A percentile compares a stretch with the other conserved stretches of the same genome.
phyloP scores from a whole-genome alignment of 2,797 vertebrate genomes.

The Pelochelys cantorii region DNA sequence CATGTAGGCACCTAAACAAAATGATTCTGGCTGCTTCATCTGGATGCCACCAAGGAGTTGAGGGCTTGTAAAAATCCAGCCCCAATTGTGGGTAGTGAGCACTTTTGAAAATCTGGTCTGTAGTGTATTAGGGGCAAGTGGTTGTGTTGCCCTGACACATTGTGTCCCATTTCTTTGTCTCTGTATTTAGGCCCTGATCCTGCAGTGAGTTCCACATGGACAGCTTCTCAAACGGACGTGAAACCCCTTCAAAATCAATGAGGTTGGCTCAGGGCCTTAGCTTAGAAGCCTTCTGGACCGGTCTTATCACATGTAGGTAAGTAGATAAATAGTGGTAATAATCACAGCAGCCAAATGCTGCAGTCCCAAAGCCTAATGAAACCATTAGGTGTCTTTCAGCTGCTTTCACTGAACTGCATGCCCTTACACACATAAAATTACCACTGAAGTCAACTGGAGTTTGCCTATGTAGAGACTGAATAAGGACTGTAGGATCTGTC shows the following conservation, averaged over 20 bases:
- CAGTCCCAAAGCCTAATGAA: neutral
- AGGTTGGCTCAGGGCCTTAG: neutral
- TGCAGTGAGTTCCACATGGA: neutral
- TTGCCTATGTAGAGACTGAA: neutral
- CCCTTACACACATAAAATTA: neutral
- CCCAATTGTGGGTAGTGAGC: neutral
- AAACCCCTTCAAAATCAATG: neutral
- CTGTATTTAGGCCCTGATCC: neutral
- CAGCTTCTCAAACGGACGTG: neutral
- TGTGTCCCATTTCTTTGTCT: neutral
- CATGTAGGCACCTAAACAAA: neutral
- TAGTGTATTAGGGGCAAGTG: fast-evolving
- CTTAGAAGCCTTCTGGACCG: neutral
- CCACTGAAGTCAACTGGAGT: neutral
- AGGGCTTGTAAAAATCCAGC: neutral
- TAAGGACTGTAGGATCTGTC: too few species aligned
- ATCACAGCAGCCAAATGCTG: neutral
- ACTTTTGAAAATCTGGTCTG: neutral
- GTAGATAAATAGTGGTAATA: neutral
- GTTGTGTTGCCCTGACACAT: neutral
- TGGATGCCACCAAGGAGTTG: neutral
- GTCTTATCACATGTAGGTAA: neutral
- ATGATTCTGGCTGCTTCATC: neutral
- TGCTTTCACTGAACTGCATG: neutral
- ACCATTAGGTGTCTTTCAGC: neutral